These are phyloP conservation scores for Brachionus plicatilis DNA, from an alignment of 1,140 invertebrate genomes.

Conservation along the genomic window DNA sequence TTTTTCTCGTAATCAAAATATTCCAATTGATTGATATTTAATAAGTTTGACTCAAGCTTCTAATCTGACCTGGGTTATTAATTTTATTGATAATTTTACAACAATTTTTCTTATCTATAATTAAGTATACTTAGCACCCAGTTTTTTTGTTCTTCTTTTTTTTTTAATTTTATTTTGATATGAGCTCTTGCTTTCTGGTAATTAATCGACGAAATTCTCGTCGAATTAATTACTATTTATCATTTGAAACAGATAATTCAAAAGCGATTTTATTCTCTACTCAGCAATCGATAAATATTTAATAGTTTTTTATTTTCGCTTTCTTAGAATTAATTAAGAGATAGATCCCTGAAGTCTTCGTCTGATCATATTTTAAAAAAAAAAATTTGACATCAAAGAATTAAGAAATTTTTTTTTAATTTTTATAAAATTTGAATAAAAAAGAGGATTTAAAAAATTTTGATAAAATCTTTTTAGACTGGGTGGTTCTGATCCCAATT, in stretches of 20 bases:
- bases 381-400: too few relatives aligned
- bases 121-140: not conserved
- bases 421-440: too few relatives aligned
- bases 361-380: too few relatives aligned
- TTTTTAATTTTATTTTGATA: not conserved
- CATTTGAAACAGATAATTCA: not conserved
- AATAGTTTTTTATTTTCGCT: too few relatives aligned
- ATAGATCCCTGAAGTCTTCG: too few relatives aligned
- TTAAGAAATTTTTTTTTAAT: too few relatives aligned
- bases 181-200: not conserved
- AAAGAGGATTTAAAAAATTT: too few relatives aligned
- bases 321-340: too few relatives aligned
- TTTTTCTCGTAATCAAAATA: not conserved
- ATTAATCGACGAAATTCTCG: not conserved
- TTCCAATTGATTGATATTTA: slow-evolving; percentile 30
- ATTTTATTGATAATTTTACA: not conserved
- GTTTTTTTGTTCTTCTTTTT: not conserved
- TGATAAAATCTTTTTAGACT: too few relatives aligned
- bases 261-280: not conserved
- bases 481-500: too few relatives aligned
- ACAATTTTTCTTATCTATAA: not conserved
- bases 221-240: slow-evolving; percentile 2
- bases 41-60: not conserved
- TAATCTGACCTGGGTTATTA: not conserved
- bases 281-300: slow-evolving; percentile 2